Conservation (phyloP, 2,113 vertebrate genomes). For the Glareola pratincola region DNA sequence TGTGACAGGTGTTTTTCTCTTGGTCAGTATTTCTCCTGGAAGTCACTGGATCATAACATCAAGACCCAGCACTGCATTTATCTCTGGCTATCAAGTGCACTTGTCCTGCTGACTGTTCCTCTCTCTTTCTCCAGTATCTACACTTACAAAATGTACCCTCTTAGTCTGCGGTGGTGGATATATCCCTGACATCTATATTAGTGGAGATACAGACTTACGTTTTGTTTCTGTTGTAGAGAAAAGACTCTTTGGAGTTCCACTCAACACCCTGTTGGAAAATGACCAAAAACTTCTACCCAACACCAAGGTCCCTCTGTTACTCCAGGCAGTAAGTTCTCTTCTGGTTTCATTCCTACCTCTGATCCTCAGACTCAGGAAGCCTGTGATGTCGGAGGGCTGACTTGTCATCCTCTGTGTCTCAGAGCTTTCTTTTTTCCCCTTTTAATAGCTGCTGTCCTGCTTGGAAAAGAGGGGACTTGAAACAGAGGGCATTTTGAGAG, state of each 20-base stretch:
- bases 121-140: not conserved
- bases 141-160: not conserved
- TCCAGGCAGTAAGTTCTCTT: constrained; percentile 78
- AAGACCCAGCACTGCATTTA: not conserved
- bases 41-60: not conserved
- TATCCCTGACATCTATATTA: not conserved
- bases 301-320: constrained; percentile 80
- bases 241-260: constrained; percentile 82
- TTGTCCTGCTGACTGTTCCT: not conserved
- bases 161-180: not conserved
- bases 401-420: not conserved
- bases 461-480: constrained; percentile 88
- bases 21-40: not conserved
- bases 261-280: constrained; percentile 82
- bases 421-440: not conserved
- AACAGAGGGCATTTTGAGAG: constrained; percentile 87
- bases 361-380: not conserved
- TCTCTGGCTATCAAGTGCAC: not conserved
- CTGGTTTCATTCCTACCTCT: not conserved
- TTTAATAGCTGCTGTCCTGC: constrained; percentile 83
- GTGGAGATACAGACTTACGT: not conserved
- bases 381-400: not conserved
- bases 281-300: constrained; percentile 82
- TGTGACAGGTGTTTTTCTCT: not conserved
- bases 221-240: constrained; percentile 74